Conservation (phyloP, 2,888 invertebrate species). For the Luffia ferchaultella region DNA sequence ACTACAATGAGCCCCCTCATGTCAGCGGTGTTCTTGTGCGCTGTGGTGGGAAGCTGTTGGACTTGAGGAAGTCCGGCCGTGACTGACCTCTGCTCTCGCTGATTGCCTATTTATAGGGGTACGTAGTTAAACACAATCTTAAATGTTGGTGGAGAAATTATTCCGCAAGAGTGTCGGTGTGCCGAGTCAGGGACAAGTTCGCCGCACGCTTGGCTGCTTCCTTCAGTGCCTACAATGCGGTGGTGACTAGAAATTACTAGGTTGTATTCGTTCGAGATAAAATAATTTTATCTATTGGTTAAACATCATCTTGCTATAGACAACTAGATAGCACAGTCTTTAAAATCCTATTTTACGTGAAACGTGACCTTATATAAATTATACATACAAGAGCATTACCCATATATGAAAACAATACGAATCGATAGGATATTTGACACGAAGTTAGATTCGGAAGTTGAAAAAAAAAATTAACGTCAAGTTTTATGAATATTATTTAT, state of each 20-base stretch:
- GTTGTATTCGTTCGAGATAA: no score
- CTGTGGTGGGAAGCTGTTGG: conserved; percentile 14
- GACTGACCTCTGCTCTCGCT: conserved; percentile 40
- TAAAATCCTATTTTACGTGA: no score
- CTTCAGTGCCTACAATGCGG: background rate
- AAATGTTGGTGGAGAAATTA: conserved; percentile 45
- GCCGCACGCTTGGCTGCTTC: conserved; percentile 1
- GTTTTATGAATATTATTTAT: no score
- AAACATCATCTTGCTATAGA: no score
- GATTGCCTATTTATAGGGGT: conserved; percentile 49
- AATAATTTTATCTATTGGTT: conserved; percentile 3
- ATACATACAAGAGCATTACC: no score
- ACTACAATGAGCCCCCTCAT: conserved; percentile 44
- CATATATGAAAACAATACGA: no score
- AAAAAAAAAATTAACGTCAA: no score
- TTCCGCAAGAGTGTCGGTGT: conserved; percentile 47
- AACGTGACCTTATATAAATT: no score
- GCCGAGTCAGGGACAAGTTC: conserved; percentile 48
- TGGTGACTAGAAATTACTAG: no score
- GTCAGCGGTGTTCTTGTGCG: conserved; percentile 15
- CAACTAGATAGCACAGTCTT: no score
- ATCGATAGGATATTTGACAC: no score
- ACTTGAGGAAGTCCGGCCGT: conserved; percentile 46
- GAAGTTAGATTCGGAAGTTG: no score
- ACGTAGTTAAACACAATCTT: conserved; percentile 7